Evolutionary conservation across 1,140 invertebrate species (phyloP), one percentile per base, ranked within the genome.

Genomic region (Arctopsyche grandis): DNA sequence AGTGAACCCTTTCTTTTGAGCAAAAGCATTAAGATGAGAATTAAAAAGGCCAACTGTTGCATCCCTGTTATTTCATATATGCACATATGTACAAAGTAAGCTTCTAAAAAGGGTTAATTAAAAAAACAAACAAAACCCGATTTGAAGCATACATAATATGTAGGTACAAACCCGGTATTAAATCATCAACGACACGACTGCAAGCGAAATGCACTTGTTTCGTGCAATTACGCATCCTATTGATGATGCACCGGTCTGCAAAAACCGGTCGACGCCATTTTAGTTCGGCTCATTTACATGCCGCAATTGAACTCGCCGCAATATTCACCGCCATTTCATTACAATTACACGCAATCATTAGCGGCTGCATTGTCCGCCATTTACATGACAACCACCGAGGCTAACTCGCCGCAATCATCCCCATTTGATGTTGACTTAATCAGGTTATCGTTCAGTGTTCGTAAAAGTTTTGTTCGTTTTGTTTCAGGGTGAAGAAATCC

Each of bases 401-500:
- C 29, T 38, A 38, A 38, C 29, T 38, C 29, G 29, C 29, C 29
- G 29, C 29, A 38, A 38, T 38, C 29, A 38, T 38, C 29, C 29
- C 29, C 29, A 1, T 38, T 38, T 38, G 29, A 38, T 38, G 29
- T 7, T 7, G 29, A 38, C 3, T 38, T 38, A 38, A 38, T 38
- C 1, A 38, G 29, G 29, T 38, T 38, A 38, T 7, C 29, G 29
- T 7, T 38, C 7, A 38, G 3, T 38, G 7, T 38, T 1, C 1
- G 7, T 38, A 38, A 4, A 38, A 38, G 7, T 74, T 44, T 48
- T 73, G 19, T 70, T 77, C 43, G 9, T 78, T 80, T 80, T 63
- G 76, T 83, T 86, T 19, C 86, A 96, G 94, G 93, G 92, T 63
- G 90, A 91, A 69, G 93, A 95, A 84, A 90, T 96, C 77, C 92